Evolutionary conservation across 2,113 vertebrate species (phyloP).

Genomic region (Nesoenas mayeri): DNA sequence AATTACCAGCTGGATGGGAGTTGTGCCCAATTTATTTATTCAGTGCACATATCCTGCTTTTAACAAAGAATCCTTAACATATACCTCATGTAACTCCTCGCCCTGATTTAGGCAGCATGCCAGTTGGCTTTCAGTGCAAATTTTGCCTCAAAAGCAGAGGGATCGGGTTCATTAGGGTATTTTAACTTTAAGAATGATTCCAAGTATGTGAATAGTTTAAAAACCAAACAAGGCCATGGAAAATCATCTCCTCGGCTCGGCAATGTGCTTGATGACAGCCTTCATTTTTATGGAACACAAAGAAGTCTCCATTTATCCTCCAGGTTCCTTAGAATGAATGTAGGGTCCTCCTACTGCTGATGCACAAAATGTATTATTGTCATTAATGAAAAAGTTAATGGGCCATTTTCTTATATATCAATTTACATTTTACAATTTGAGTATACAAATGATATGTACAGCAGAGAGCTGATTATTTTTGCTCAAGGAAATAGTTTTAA

Average conservation of each 20-base stretch:
- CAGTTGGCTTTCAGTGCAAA: slow-evolving; percentile 18
- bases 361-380: slow-evolving; percentile 95
- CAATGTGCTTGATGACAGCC: slow-evolving; percentile 46
- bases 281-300: slow-evolving; percentile 74
- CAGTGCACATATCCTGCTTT: slow-evolving; percentile 34
- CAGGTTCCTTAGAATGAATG: slow-evolving; percentile 74
- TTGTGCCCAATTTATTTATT: slow-evolving; percentile 3
- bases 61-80: slow-evolving; percentile 35
- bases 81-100: slow-evolving; percentile 29
- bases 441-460: slow-evolving; percentile 97
- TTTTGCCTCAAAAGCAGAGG: slow-evolving; percentile 16
- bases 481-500: slow-evolving; percentile 97
- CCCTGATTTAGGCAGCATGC: slow-evolving; percentile 19
- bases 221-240: slow-evolving; percentile 3
- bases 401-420: slow-evolving; percentile 99
- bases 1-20: slow-evolving; percentile 35
- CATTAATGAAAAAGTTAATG: slow-evolving; percentile 99
- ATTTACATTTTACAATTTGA: slow-evolving; percentile 99
- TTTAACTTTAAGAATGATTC: slow-evolving; percentile 59
- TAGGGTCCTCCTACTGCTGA: slow-evolving; percentile 83
- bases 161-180: background rate
- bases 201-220: slow-evolving; percentile 28
- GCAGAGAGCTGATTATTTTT: slow-evolving; percentile 89
- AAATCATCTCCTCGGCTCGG: background rate
- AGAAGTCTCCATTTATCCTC: slow-evolving; percentile 73